Evolutionary conservation across 2,113 vertebrate species (phyloP), one percentile per base, ranked within the genome.

Genomic region (Grantiella picta): DNA sequence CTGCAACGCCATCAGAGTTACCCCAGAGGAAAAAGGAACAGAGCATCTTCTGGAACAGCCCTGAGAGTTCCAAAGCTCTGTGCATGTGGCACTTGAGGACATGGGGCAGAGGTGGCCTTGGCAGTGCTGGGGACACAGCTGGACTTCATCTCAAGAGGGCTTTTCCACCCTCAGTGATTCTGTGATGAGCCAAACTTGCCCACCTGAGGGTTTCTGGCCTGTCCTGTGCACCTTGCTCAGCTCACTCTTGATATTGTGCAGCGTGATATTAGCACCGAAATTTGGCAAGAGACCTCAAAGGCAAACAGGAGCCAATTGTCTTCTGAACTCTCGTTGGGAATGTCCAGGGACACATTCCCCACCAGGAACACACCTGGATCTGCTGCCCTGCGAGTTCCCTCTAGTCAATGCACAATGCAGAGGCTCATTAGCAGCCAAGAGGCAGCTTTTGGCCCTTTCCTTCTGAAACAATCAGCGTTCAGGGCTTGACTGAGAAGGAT

Each of bases 401-500:
- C 31, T 1, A 0, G 5, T 29, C 47, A 0, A 0, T 1, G 0
- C 16, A 0, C 2, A 7, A 4, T 6, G 35, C 56, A 15, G 49
- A 7, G 60, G 5, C 73, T 40, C 63, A 29, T 15, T 0, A 54
- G 90, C 56, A 63, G 87, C 70, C 21, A 21, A 3, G 29, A 24
- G 68, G 78, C 83, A 45, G 83, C 60, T 49, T 16, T 35, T 14
- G 83, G 83, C 59, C 68, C 68, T 66, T 65, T 81, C 73, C 83
- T 73, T 8, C 78, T n/a, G 60, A 36, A 84, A 59, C 84, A 59
- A 53, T 73, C 28, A 4, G n/a, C 4, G 15, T 21, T 66, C 0
- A 40, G 95, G 84, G 82, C 75, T 42, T 27, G 86, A 59, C 82
- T 21, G 9, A 53, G 94, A 53, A 38, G 86, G 90, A 71, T 85